Conservation (phyloP, 1,140 invertebrate genomes). For the Plectrocnemia conspersa region DNA sequence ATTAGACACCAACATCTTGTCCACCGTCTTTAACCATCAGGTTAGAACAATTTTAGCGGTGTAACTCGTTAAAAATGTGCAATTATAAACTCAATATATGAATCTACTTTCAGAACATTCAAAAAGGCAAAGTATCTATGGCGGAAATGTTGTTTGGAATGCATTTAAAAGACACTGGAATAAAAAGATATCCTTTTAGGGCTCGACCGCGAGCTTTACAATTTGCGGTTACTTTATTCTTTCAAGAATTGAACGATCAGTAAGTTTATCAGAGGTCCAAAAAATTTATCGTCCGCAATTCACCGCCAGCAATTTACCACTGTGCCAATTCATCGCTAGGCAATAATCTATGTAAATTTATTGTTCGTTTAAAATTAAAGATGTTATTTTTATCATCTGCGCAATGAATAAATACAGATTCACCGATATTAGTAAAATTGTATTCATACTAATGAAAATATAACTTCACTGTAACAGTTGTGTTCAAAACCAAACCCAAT, state of each 20-base stretch:
- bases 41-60: slow-evolving; percentile 50
- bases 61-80: background rate
- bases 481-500: too few species aligned
- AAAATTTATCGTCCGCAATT: too few species aligned
- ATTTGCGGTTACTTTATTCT: slow-evolving; percentile 84
- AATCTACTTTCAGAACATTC: slow-evolving; percentile 55
- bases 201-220: slow-evolving; percentile 79
- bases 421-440: too few species aligned
- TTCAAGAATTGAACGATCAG: slow-evolving; percentile 73
- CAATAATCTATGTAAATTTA: too few species aligned
- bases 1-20: slow-evolving; percentile 70
- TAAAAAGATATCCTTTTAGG: slow-evolving; percentile 79
- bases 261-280: too few species aligned
- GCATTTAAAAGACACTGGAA: slow-evolving; percentile 81
- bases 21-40: slow-evolving; percentile 77
- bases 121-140: slow-evolving; percentile 76
- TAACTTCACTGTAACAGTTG: too few species aligned
- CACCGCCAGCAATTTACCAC: too few species aligned
- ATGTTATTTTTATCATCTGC: too few species aligned
- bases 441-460: too few species aligned
- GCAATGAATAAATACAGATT: too few species aligned
- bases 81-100: slow-evolving; percentile 5
- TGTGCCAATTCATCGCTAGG: too few species aligned
- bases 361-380: too few species aligned
- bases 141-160: slow-evolving; percentile 90